Conservation (phyloP, 2,113 vertebrate genomes). For the Odocoileus hemionus region DNA sequence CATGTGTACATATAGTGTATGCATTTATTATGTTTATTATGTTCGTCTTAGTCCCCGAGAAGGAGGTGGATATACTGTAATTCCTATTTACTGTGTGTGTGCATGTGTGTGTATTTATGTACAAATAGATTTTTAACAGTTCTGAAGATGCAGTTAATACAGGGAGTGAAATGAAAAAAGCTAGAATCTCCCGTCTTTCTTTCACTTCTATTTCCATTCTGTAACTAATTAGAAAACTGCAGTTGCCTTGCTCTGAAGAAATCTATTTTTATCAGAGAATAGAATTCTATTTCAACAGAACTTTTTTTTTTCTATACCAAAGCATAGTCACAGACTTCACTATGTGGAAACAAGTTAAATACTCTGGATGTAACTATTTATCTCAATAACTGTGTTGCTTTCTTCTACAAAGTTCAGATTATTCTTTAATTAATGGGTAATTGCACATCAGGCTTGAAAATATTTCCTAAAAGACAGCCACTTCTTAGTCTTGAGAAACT, state of each 20-base stretch:
- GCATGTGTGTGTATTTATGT: accelerated
- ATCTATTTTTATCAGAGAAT: neutral
- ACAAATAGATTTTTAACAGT: neutral
- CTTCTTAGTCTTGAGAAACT: neutral
- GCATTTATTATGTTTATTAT: neutral
- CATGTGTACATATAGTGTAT: neutral
- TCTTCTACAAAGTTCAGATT: neutral
- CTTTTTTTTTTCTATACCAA: neutral
- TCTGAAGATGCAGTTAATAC: neutral
- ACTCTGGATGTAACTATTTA: neutral
- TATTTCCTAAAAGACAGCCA: neutral
- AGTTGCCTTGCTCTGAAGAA: neutral
- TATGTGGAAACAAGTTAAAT: neutral
- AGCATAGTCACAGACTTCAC: neutral
- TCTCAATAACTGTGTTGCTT: neutral
- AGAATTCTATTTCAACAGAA: neutral
- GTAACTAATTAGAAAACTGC: neutral
- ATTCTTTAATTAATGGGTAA: neutral
- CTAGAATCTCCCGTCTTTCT: neutral
- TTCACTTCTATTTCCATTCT: neutral
- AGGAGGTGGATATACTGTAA: neutral
- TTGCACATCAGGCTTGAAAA: neutral
- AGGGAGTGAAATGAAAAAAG: neutral
- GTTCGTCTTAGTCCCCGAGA: neutral
- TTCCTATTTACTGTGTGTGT: neutral